These are phyloP conservation scores for Halisarca cf. caerulea DNA, from an alignment of 37 sponge, comb jelly and placozoan genomes.

Conservation along the genomic window DNA sequence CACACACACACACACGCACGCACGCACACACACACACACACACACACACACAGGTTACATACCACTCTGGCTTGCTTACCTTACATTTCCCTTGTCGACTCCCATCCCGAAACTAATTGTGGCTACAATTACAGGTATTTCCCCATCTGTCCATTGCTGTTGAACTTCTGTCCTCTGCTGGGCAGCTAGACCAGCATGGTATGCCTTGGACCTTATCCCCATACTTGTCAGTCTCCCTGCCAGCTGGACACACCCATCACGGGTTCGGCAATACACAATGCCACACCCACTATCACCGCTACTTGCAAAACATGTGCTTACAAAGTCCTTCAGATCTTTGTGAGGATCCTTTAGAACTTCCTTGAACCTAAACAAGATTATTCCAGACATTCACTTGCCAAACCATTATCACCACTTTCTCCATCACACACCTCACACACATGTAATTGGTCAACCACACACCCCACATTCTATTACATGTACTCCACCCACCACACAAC, in stretches of 20 bases:
- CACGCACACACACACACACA: not conserved
- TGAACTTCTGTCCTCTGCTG: conserved; percentile 55
- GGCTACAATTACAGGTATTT: conserved; percentile 85
- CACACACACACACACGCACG: too few relatives aligned
- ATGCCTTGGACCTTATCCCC: conserved; percentile 79
- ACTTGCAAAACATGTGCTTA: conserved; percentile 11
- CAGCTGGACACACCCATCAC: conserved; percentile 75
- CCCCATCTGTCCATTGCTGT: conserved; percentile 85
- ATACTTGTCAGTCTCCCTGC: conserved; percentile 68
- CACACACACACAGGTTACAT: not conserved
- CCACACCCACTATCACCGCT: conserved; percentile 71
- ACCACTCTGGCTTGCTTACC: too few relatives aligned
- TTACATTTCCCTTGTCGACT: conserved; percentile 93
- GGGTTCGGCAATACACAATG: conserved; percentile 89
- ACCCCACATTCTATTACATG: too few relatives aligned
- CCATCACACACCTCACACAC: too few relatives aligned
- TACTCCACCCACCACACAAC: too few relatives aligned
- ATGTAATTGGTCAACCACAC: too few relatives aligned
- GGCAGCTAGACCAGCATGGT: conserved; percentile 84
- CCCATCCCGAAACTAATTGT: conserved; percentile 99
- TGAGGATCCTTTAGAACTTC: conserved; percentile 73
- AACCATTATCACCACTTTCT: too few relatives aligned
- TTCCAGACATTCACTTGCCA: not conserved
- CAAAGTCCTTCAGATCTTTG: conserved; percentile 67
- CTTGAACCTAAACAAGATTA: not conserved